phyloP scores from a whole-genome alignment of 2,113 vertebrate species.

The Macquaria ambigua region DNA sequence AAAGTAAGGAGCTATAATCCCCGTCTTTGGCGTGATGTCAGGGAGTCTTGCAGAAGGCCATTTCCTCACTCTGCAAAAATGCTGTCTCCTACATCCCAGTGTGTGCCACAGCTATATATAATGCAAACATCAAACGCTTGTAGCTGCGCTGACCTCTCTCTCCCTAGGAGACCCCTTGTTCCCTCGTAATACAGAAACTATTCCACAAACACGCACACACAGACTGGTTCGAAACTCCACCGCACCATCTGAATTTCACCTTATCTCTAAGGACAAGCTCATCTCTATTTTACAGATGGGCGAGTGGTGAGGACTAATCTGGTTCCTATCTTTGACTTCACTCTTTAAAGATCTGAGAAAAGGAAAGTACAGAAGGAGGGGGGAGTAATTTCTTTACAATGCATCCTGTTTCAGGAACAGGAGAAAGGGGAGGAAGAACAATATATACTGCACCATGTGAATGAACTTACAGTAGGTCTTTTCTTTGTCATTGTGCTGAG shows the following conservation, averaged over 20 bases:
- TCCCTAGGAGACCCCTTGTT: constrained; percentile 53
- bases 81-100: constrained; percentile 64
- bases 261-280: constrained; percentile 64
- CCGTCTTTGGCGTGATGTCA: constrained; percentile 72
- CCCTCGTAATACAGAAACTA: constrained; percentile 57
- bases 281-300: constrained; percentile 60
- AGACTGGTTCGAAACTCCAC: constrained; percentile 33
- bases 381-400: constrained; percentile 6
- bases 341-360: constrained; percentile 47
- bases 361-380: constrained; percentile 14
- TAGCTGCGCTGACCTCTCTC: constrained; percentile 64
- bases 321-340: constrained; percentile 43
- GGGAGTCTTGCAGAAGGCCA: constrained; percentile 67
- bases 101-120: constrained; percentile 67
- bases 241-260: constrained; percentile 59
- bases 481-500: background rate
- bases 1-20: constrained; percentile 72
- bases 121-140: constrained; percentile 75
- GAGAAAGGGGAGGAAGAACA: background rate
- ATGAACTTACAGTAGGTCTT: background rate
- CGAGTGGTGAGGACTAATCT: constrained; percentile 41
- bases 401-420: constrained; percentile 29
- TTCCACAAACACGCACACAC: constrained; percentile 31
- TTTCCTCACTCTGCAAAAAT: constrained; percentile 80
- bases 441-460: background rate